Conservation (phyloP, 2,797 vertebrate genomes). For the Syngnathus rostellatus region DNA sequence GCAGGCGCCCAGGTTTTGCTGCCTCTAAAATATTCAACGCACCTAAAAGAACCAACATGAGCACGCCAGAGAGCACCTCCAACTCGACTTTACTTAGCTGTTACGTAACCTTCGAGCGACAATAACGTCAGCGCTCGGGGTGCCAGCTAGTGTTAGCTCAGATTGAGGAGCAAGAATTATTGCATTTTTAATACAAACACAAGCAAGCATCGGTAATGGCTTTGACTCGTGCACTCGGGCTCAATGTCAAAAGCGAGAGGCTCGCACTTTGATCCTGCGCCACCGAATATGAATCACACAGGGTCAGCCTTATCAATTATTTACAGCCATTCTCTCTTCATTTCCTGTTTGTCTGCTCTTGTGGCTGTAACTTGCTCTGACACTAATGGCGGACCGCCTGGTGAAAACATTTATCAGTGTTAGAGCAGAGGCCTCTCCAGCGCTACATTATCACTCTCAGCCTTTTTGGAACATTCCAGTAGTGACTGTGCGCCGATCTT, state of each 20-base stretch:
- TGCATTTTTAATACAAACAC: constrained; percentile 57
- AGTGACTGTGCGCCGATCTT: constrained; percentile 57
- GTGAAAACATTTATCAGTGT: constrained; percentile 66
- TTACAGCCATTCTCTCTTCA: constrained; percentile 57
- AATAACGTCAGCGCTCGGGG: constrained; percentile 37
- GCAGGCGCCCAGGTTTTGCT: constrained; percentile 21
- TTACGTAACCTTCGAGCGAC: constrained; percentile 39
- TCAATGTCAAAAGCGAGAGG: constrained; percentile 62
- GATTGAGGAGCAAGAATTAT: constrained; percentile 27
- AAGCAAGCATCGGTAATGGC: constrained; percentile 47
- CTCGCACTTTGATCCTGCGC: constrained; percentile 58
- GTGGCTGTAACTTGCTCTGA: constrained; percentile 64
- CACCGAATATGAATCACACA: constrained; percentile 60
- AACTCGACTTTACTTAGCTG: constrained; percentile 36
- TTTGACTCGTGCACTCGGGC: constrained; percentile 56
- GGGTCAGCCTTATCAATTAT: constrained; percentile 70
- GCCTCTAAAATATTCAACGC: constrained; percentile 63
- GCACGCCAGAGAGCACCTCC: constrained; percentile 53
- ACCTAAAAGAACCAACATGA: constrained; percentile 57
- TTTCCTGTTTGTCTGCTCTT: constrained; percentile 66
- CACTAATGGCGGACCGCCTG: constrained; percentile 60
- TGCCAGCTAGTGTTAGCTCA: constrained; percentile 42
- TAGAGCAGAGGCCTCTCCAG: constrained; percentile 47
- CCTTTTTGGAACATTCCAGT: constrained; percentile 36
- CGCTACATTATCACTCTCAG: constrained; percentile 49